Evolutionary conservation across 2,113 vertebrate genomes (phyloP), one percentile per base, ranked within the genome.

Genomic region (Solea solea): DNA sequence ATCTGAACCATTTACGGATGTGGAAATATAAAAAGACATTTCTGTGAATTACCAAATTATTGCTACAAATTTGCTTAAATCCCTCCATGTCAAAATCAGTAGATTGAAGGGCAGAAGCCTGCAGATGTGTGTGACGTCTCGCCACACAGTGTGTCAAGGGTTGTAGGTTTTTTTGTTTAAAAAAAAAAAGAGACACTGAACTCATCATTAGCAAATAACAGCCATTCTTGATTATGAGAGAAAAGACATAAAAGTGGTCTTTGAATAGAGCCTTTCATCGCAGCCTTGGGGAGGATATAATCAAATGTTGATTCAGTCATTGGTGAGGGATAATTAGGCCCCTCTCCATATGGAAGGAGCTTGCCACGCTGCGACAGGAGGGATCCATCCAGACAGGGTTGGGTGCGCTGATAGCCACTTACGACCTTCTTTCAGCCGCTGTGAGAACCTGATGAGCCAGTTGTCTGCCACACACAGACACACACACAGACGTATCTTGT

Each of bases 261-360:
- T 64, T 89, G 83, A 90, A 89, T 90, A 69, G 80, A 73, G 85
- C 55, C 82, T 86, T 87, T 88, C 80, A 86, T 71, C 63, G 74
- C 80, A 78, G 89, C 78, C 84, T 80, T 67, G 44, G 82, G 80
- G 88, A 91, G 88, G 83, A 84, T 83, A 92, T 91, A 92, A 93
- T 93, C 93, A 93, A 88, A 92, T 94, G 92, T 93, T 92, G 93
- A 93, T 93, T 94, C 90, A 90, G 87, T 82, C 85, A 83, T 87
- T 80, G 86, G 85, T 79, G 85, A 81, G 78, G 83, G 88, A 91
- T 93, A 93, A 94, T 94, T 91, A 93, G 90, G 85, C 84, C 82
- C 78, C 83, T 90, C 88, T 92, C 88, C 88, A 90, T 90, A 86
- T 84, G 89, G 89, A 89, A 81, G 82, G 74, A 84, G 86, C 86